Percentiles rank a stretch among this genome's conserved stretches.
These are phyloP conservation scores for Strix occidentalis DNA, from an alignment of 2,797 vertebrate genomes.

Conservation along the genomic window DNA sequence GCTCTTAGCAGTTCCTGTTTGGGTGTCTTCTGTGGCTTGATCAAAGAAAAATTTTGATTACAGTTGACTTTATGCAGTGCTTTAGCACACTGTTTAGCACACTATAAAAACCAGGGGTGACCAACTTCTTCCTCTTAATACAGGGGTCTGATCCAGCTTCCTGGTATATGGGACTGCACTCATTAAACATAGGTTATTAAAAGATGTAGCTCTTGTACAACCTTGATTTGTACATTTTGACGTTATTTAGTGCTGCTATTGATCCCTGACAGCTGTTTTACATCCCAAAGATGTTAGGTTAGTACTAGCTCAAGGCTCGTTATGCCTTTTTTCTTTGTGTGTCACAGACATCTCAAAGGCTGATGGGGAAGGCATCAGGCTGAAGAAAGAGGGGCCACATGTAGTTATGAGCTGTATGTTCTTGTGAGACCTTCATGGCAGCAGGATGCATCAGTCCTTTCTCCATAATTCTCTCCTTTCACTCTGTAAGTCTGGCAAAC, in stretches of 20 bases:
- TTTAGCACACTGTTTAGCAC: neutral
- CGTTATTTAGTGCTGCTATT: neutral
- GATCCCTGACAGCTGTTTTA: neutral
- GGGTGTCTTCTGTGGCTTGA: neutral
- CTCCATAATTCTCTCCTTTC: neutral
- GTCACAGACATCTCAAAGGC: neutral
- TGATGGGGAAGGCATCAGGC: neutral
- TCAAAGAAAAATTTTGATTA: neutral
- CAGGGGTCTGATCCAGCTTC: neutral
- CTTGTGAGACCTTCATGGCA: neutral
- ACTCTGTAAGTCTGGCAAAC: neutral
- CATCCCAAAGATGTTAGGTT: neutral
- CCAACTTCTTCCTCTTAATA: neutral
- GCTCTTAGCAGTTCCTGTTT: neutral
- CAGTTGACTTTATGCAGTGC: neutral
- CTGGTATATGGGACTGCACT: neutral
- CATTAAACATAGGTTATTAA: neutral
- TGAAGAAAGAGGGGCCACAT: neutral
- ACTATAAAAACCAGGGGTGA: neutral
- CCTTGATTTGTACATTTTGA: neutral
- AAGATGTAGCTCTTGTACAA: neutral
- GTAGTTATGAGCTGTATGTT: neutral
- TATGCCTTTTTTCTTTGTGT: neutral
- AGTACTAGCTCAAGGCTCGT: neutral
- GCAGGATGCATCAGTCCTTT: neutral